Conservation (phyloP, 2,797 vertebrate genomes). For the Chromis chromis region DNA sequence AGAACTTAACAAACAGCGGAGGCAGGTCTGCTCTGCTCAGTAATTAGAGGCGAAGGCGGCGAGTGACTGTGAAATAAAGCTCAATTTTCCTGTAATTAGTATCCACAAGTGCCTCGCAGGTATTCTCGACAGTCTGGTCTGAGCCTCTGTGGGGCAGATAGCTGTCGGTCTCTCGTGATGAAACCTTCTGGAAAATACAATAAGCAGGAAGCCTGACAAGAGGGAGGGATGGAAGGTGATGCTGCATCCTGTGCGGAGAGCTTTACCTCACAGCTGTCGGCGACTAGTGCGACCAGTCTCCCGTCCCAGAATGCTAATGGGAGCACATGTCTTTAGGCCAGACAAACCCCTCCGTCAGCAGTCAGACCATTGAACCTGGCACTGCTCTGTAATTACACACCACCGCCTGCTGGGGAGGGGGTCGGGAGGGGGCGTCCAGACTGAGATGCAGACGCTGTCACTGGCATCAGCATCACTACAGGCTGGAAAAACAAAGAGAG, state of each 20-base stretch:
- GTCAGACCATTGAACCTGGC: slow-evolving; percentile 48
- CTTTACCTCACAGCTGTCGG: slow-evolving; percentile 35
- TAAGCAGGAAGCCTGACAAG: slow-evolving; percentile 46
- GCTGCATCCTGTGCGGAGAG: slow-evolving; percentile 62
- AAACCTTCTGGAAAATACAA: slow-evolving; percentile 59
- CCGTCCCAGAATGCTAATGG: slow-evolving; percentile 43
- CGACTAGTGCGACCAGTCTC: slow-evolving; percentile 47
- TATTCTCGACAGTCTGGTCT: slow-evolving; percentile 45
- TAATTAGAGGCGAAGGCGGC: slow-evolving; percentile 59
- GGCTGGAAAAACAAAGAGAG: slow-evolving; percentile 62
- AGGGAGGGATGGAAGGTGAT: slow-evolving; percentile 36
- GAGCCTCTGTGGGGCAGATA: slow-evolving; percentile 35
- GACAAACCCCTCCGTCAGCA: slow-evolving; percentile 72
- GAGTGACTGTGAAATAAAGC: slow-evolving; percentile 66
- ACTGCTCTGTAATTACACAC: slow-evolving; percentile 76
- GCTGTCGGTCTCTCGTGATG: slow-evolving; percentile 33
- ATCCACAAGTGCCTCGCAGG: slow-evolving; percentile 54
- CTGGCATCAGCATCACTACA: slow-evolving; percentile 66
- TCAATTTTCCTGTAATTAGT: slow-evolving; percentile 64
- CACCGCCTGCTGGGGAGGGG: slow-evolving; percentile 45
- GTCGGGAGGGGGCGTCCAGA: slow-evolving; percentile 20
- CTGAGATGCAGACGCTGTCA: slow-evolving; percentile 47
- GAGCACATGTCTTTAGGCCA: slow-evolving; percentile 50
- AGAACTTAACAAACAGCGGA: slow-evolving; percentile 50
- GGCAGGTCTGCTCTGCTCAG: slow-evolving; percentile 44